phyloP scores from a whole-genome alignment of 2,113 vertebrate species.

The Nothobranchius kuhntae region DNA sequence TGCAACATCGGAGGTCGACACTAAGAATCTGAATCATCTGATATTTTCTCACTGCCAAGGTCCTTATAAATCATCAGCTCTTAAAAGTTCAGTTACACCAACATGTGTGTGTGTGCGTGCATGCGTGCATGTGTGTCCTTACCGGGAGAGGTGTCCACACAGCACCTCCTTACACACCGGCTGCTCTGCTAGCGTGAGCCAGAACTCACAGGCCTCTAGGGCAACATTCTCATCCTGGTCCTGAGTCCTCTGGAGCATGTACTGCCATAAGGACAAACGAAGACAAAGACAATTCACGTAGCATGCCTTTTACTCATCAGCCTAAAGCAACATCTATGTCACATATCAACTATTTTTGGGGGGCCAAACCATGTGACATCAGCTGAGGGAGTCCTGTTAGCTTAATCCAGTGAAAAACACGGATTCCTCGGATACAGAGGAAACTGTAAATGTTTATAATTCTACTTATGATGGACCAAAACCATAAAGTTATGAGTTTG shows the following conservation, averaged over 20 bases:
- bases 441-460: too few species aligned
- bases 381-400: too few species aligned
- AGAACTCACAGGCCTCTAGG: conserved; percentile 98
- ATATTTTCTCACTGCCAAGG: conserved; percentile 34
- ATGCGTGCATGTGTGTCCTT: conserved; percentile 29
- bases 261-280: conserved; percentile 71
- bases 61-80: conserved; percentile 49
- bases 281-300: too few species aligned
- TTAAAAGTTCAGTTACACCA: conserved; percentile 18
- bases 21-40: conserved; percentile 55
- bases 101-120: too few species aligned
- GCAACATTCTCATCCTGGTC: conserved; percentile 98
- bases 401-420: too few species aligned
- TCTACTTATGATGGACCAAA: too few species aligned
- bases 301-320: too few species aligned
- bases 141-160: conserved; percentile 88
- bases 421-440: too few species aligned
- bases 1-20: conserved; percentile 50
- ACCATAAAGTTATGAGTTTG: too few species aligned
- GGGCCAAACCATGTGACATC: too few species aligned
- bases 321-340: too few species aligned
- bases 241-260: conserved; percentile 95
- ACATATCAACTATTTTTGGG: too few species aligned
- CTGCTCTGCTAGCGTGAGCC: conserved; percentile 95
- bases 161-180: conserved; percentile 97